A percentile compares a stretch with the other conserved stretches of the same genome.
phyloP scores from a whole-genome alignment of 1,140 invertebrate genomes.

The Apocrypta bakeri region DNA sequence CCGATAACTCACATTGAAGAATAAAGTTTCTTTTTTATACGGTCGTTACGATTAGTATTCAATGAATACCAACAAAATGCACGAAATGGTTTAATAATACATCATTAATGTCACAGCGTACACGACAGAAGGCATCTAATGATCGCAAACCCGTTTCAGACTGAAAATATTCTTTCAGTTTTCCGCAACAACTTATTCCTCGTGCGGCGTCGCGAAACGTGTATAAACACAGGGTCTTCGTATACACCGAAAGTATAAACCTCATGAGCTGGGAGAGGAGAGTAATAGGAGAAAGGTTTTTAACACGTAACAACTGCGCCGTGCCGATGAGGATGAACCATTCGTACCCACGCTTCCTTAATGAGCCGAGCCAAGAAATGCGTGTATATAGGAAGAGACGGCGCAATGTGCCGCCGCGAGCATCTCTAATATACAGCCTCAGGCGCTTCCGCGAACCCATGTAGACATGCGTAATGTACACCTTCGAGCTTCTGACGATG shows the following conservation, averaged over 20 bases:
- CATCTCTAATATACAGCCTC: conserved; percentile 15
- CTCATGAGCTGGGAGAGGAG: conserved; percentile 20
- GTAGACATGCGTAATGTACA: not conserved
- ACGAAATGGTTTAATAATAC: no score
- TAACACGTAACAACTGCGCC: conserved; percentile 38
- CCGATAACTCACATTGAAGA: no score
- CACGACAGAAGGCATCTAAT: no score
- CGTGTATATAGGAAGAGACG: conserved; percentile 31
- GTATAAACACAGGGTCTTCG: not conserved
- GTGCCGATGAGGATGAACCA: conserved; percentile 43
- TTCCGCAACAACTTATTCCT: no score
- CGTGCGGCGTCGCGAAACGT: not conserved
- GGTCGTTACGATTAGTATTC: no score
- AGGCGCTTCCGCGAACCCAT: conserved; percentile 23
- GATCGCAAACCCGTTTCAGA: no score
- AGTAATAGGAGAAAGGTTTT: conserved; percentile 52
- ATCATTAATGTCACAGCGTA: no score
- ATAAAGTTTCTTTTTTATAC: no score
- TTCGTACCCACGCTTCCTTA: conserved; percentile 53
- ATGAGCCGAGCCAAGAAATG: conserved; percentile 46
- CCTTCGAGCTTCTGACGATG: not conserved
- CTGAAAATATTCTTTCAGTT: no score
- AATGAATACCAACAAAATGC: no score
- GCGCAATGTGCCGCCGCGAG: not conserved
- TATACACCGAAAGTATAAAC: not conserved